Evolutionary conservation across 2,113 vertebrate genomes (phyloP).

Genomic region (Sciurus niger): DNA sequence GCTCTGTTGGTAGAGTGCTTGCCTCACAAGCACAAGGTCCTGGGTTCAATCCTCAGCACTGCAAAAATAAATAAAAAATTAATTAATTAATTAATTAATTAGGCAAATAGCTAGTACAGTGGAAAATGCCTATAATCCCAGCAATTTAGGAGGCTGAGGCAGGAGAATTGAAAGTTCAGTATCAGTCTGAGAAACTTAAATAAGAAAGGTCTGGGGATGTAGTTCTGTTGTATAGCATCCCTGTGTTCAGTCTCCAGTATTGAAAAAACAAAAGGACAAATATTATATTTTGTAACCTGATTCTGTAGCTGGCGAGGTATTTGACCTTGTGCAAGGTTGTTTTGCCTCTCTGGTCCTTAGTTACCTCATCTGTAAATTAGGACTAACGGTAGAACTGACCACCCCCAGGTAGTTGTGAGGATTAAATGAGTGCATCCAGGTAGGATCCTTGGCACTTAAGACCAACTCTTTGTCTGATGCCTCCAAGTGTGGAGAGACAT

Average conservation of each 20-base stretch:
- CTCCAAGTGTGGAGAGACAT: background rate
- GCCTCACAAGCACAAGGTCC: too few species aligned
- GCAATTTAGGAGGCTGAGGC: too few species aligned
- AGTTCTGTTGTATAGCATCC: too few species aligned
- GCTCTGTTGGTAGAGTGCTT: too few species aligned
- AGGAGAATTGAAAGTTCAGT: too few species aligned
- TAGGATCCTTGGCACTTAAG: background rate
- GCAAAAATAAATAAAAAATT: too few species aligned
- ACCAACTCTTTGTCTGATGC: background rate
- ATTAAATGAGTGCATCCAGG: background rate
- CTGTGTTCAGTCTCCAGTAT: too few species aligned
- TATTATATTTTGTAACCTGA: background rate
- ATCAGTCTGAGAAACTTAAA: background rate
- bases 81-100: too few species aligned
- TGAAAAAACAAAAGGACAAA: background rate
- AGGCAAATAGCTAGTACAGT: too few species aligned
- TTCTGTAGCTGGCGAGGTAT: background rate
- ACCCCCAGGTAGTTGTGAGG: background rate
- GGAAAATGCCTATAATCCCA: too few species aligned
- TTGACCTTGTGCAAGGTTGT: background rate
- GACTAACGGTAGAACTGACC: background rate
- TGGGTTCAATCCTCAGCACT: too few species aligned
- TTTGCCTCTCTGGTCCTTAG: background rate
- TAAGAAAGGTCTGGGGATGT: background rate
- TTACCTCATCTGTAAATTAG: background rate